Evolutionary conservation across 2,113 vertebrate species (phyloP).

Genomic region (Cranoglanis bouderius): DNA sequence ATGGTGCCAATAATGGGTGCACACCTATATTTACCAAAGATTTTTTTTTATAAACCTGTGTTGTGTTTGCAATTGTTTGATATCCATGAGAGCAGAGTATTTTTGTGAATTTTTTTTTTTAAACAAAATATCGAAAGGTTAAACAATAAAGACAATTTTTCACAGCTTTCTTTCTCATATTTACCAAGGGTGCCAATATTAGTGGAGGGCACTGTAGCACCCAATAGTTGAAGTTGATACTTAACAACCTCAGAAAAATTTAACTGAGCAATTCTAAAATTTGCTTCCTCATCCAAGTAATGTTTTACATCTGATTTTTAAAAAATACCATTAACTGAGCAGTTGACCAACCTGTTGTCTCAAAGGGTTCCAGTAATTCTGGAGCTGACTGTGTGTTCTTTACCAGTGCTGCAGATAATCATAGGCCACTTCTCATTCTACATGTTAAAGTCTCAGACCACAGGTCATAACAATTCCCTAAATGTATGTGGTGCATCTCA

Average conservation of each 20-base stretch:
- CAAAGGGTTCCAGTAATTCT: neutral
- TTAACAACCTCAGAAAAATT: neutral
- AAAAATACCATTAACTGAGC: neutral
- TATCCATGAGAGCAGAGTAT: too few relatives aligned
- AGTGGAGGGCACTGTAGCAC: neutral
- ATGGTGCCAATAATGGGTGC: too few relatives aligned
- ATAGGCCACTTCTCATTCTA: neutral
- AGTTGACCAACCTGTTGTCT: neutral
- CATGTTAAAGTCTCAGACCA: neutral
- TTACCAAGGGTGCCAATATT: too few relatives aligned
- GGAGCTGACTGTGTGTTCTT: neutral
- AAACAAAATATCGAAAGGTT: too few relatives aligned
- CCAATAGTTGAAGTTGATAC: neutral
- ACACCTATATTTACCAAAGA: too few relatives aligned
- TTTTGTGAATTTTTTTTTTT: too few relatives aligned
- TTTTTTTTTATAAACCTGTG: too few relatives aligned
- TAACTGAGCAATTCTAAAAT: neutral
- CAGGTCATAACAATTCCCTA: neutral
- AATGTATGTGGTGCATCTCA: conserved; percentile 38
- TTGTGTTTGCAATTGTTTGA: too few relatives aligned
- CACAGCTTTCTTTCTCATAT: too few relatives aligned
- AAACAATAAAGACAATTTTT: too few relatives aligned
- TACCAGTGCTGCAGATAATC: neutral
- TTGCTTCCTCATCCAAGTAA: neutral
- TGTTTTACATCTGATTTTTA: neutral